Percentiles rank a stretch among this genome's conserved stretches.
These are phyloP conservation scores for Eudasyphora cyanicolor DNA, from an alignment of 2,888 invertebrate genomes.

Conservation along the genomic window DNA sequence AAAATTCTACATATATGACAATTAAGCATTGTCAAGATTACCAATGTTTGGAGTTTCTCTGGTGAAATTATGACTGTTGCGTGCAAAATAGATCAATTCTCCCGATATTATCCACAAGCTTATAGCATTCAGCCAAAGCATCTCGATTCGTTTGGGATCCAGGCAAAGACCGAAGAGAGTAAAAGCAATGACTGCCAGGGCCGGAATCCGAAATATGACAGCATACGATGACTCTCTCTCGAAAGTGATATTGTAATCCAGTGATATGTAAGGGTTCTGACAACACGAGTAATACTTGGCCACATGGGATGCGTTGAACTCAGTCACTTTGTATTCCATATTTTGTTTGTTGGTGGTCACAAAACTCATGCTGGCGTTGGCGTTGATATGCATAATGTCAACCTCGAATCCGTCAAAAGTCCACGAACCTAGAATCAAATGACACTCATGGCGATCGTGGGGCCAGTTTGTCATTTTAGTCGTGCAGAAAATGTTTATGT, in stretches of 20 bases:
- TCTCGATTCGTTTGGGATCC: slow-evolving; percentile 83
- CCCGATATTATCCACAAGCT: slow-evolving; percentile 82
- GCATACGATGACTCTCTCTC: slow-evolving; percentile 82
- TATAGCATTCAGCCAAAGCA: slow-evolving; percentile 82
- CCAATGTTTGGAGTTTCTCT: slow-evolving; percentile 78
- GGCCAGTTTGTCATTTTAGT: slow-evolving; percentile 87
- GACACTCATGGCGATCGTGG: slow-evolving; percentile 85
- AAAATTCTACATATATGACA: background rate
- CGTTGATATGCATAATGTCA: slow-evolving; percentile 76
- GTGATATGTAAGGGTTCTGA: slow-evolving; percentile 81
- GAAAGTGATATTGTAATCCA: slow-evolving; percentile 81
- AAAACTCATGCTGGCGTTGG: slow-evolving; percentile 66
- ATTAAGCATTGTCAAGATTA: slow-evolving; percentile 63
- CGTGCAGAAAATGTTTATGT: slow-evolving; percentile 84
- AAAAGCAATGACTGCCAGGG: slow-evolving; percentile 82
- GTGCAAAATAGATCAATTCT: slow-evolving; percentile 83
- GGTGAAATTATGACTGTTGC: slow-evolving; percentile 79
- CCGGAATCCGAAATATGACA: slow-evolving; percentile 82
- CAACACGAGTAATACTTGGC: slow-evolving; percentile 81
- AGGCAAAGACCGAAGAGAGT: slow-evolving; percentile 83
- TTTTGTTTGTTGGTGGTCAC: slow-evolving; percentile 67
- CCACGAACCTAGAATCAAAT: slow-evolving; percentile 87
- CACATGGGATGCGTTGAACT: slow-evolving; percentile 73
- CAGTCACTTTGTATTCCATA: slow-evolving; percentile 76
- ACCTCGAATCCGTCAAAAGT: slow-evolving; percentile 84